Conservation (phyloP, 2,113 vertebrate genomes). For the Macaca mulatta region DNA sequence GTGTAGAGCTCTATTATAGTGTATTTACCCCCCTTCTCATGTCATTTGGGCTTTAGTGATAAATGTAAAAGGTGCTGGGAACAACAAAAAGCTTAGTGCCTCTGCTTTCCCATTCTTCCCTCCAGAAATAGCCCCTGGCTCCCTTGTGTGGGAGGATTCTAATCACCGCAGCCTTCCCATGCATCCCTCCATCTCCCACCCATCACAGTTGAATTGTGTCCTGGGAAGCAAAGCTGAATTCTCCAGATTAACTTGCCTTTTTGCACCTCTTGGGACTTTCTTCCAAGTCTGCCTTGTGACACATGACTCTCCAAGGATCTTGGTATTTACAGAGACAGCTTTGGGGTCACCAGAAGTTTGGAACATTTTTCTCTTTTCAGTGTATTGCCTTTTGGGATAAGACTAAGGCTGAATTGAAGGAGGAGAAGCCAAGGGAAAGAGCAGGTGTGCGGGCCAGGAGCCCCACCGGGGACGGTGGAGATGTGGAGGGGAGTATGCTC, state of each 20-base stretch:
- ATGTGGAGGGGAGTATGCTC: background rate
- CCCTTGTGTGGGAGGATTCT: conserved; percentile 6
- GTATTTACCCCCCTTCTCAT: background rate
- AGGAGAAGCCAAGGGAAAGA: background rate
- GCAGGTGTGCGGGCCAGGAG: background rate
- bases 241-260: conserved; percentile 28
- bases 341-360: conserved; percentile 37
- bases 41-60: background rate
- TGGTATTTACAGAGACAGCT: conserved; percentile 45
- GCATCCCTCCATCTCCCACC: background rate
- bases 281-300: conserved; percentile 36
- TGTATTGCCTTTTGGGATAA: background rate
- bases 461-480: background rate
- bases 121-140: conserved; percentile 52
- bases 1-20: background rate
- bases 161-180: background rate
- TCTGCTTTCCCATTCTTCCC: conserved; percentile 35
- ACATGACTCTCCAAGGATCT: background rate
- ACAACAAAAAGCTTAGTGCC: background rate
- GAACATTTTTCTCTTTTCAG: background rate
- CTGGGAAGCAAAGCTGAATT: conserved; percentile 10
- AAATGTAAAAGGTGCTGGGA: conserved; percentile 24
- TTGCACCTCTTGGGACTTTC: conserved; percentile 41
- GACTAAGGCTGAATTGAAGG: background rate
- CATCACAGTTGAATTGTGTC: background rate